These are phyloP conservation scores for Drosophila malerkotliana DNA, from an alignment of 1,140 invertebrate species.

Conservation along the genomic window DNA sequence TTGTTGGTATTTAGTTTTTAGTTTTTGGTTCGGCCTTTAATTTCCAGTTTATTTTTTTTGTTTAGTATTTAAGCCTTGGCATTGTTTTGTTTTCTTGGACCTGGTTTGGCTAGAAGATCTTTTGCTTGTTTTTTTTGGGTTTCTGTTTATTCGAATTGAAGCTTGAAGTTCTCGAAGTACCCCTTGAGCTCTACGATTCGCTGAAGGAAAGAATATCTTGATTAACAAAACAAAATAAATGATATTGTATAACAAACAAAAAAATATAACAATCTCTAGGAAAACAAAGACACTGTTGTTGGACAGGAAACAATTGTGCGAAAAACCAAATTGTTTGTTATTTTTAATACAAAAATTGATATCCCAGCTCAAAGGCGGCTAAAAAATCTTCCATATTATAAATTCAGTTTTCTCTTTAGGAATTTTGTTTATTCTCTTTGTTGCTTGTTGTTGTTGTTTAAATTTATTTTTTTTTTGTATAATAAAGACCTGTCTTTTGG, in stretches of 20 bases:
- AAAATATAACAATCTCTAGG: background rate
- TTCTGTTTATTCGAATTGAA: background rate
- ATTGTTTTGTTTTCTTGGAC: constrained; percentile 24
- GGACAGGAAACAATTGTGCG: constrained; percentile 34
- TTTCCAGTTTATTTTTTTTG: constrained; percentile 4
- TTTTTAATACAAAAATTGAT: background rate
- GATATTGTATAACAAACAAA: background rate
- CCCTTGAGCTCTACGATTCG: constrained; percentile 57
- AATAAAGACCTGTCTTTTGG: constrained; percentile 74
- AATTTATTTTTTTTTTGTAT: constrained; percentile 50
- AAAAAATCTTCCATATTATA: constrained; percentile 37
- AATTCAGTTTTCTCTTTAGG: constrained; percentile 32
- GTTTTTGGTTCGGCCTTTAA: constrained; percentile 8
- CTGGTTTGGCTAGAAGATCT: constrained; percentile 42
- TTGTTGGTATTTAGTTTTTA: background rate
- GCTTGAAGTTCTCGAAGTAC: constrained; percentile 35
- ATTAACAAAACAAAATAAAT: background rate
- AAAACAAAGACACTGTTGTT: constrained; percentile 4
- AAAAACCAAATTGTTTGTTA: background rate
- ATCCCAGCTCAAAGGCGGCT: constrained; percentile 45
- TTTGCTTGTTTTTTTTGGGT: constrained; percentile 30
- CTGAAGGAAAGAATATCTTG: constrained; percentile 52
- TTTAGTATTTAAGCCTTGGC: constrained; percentile 14
- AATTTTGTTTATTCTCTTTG: constrained; percentile 15
- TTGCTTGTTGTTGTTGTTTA: constrained; percentile 8